Evolutionary conservation across 2,113 vertebrate species (phyloP).

Genomic region (Ascaphus truei): DNA sequence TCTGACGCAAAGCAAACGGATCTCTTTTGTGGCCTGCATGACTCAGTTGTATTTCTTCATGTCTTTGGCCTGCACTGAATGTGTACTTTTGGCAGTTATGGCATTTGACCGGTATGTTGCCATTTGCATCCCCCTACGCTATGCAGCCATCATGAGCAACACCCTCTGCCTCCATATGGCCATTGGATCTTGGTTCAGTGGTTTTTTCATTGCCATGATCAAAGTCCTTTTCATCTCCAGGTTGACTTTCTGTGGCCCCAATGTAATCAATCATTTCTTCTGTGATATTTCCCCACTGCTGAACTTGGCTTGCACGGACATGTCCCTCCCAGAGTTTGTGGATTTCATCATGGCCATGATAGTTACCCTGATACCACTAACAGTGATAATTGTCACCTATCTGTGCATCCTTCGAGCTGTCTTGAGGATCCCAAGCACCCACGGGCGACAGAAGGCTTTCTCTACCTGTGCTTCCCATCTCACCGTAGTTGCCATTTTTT

Average conservation of each 20-base stretch:
- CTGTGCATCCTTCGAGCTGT: conserved; percentile 26
- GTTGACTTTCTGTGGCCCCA: conserved; percentile 44
- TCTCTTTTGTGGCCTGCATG: conserved; percentile 42
- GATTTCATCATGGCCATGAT: conserved; percentile 45
- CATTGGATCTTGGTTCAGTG: conserved; percentile 37
- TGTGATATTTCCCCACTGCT: conserved; percentile 45
- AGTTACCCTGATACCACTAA: conserved; percentile 42
- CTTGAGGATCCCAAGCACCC: conserved; percentile 6
- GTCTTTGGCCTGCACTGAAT: conserved; percentile 42
- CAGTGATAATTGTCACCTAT: conserved; percentile 41
- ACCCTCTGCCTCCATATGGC: conserved; percentile 41
- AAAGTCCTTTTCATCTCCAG: conserved; percentile 46
- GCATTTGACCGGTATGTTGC: conserved; percentile 49
- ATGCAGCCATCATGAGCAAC: conserved; percentile 39
- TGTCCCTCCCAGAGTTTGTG: conserved; percentile 34
- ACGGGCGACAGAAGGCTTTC: conserved; percentile 43
- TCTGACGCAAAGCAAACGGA: background rate
- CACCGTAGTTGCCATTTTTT: conserved; percentile 44
- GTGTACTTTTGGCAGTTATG: conserved; percentile 41
- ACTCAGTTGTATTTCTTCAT: conserved; percentile 45
- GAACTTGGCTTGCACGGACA: conserved; percentile 40
- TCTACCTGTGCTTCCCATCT: conserved; percentile 46
- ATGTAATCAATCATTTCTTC: conserved; percentile 49
- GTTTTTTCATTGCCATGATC: conserved; percentile 40
- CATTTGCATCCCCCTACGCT: conserved; percentile 42